Conservation (phyloP, 2,888 invertebrate genomes). For the Trachelus iudaicus region DNA sequence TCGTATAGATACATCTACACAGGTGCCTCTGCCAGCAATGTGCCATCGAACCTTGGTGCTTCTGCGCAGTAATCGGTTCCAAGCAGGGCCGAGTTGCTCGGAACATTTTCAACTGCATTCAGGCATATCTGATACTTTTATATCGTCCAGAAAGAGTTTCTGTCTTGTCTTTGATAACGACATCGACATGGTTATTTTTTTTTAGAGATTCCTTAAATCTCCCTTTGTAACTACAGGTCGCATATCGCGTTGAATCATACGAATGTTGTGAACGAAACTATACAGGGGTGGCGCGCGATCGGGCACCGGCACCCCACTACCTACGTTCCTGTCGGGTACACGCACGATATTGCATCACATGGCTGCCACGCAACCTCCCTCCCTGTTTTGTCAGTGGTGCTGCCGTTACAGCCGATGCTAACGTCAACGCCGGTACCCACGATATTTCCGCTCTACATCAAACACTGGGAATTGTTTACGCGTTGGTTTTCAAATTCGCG, state of each 20-base stretch:
- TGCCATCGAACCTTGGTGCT: conserved; percentile 17
- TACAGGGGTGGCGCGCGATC: neutral
- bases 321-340: conserved; percentile 43
- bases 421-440: neutral
- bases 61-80: conserved; percentile 21
- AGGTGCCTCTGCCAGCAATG: conserved; percentile 14
- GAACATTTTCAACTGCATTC: neutral
- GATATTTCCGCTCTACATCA: neutral
- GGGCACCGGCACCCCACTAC: neutral
- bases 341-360: conserved; percentile 46
- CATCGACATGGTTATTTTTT: neutral
- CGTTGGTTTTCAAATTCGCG: neutral
- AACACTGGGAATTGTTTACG: neutral
- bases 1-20: conserved; percentile 13
- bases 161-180: neutral
- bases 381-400: conserved; percentile 17
- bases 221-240: neutral
- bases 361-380: conserved; percentile 41
- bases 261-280: neutral
- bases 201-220: neutral
- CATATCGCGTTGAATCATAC: neutral
- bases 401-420: neutral
- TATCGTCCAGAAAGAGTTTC: neutral
- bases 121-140: neutral
- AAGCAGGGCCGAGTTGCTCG: conserved; percentile 23